A percentile compares a stretch with the other conserved stretches of the same genome.
phyloP scores from a whole-genome alignment of 2,888 invertebrate genomes.

The Neuroscelio doddi region DNA sequence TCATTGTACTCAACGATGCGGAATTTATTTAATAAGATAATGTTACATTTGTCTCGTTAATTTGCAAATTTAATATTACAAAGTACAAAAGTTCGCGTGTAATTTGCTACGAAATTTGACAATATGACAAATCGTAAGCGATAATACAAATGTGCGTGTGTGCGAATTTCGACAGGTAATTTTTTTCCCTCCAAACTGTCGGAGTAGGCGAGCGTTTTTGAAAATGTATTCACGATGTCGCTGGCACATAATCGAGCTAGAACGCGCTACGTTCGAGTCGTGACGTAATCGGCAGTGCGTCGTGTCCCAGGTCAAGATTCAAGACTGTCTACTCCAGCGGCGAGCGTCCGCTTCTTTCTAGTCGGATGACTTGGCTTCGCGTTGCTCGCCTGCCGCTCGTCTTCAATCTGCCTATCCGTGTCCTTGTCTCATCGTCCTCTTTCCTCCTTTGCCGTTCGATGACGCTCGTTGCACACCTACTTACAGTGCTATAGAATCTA shows the following conservation, averaged over 20 bases:
- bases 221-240: too few relatives aligned
- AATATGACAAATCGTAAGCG: too few relatives aligned
- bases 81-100: too few relatives aligned
- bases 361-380: slow-evolving; percentile 37
- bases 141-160: too few relatives aligned
- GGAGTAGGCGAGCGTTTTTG: slow-evolving; percentile 14
- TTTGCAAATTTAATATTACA: too few relatives aligned
- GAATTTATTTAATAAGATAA: too few relatives aligned
- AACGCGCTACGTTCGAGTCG: slow-evolving; percentile 58
- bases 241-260: slow-evolving; percentile 22
- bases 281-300: slow-evolving; percentile 65
- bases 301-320: slow-evolving; percentile 69
- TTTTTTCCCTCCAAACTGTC: neutral
- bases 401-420: neutral
- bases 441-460: too few relatives aligned
- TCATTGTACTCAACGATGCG: too few relatives aligned
- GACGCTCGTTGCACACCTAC: too few relatives aligned
- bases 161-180: neutral
- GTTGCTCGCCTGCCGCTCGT: slow-evolving; percentile 1
- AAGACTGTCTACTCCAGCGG: slow-evolving; percentile 56
- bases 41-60: too few relatives aligned
- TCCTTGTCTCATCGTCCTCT: slow-evolving; percentile 18
- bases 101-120: too few relatives aligned
- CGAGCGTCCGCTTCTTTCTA: slow-evolving; percentile 57
- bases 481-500: too few relatives aligned